Evolutionary conservation across 2,888 invertebrate genomes (phyloP).

Genomic region (Eudemis profundana): DNA sequence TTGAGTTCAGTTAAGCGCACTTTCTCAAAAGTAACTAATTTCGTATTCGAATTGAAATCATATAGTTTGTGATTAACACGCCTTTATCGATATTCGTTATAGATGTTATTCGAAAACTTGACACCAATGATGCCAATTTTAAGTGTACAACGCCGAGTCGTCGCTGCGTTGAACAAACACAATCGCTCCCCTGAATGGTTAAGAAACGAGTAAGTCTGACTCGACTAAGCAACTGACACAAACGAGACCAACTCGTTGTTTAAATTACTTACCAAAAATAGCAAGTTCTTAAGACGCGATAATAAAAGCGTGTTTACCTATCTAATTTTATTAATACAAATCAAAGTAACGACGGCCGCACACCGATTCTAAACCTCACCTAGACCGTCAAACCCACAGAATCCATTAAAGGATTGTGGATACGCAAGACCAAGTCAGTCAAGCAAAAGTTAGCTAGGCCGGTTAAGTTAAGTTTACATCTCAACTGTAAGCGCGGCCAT

Average conservation of each 20-base stretch:
- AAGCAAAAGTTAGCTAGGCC: neutral
- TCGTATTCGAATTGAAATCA: neutral
- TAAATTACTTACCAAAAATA: no score
- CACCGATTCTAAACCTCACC: neutral
- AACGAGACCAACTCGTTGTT: neutral
- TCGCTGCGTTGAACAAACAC: neutral
- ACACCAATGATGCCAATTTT: neutral
- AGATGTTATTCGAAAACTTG: neutral
- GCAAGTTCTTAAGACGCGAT: no score
- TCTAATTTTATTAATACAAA: neutral
- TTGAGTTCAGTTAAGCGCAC: neutral
- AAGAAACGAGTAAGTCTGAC: neutral
- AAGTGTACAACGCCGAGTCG: neutral
- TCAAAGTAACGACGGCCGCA: neutral
- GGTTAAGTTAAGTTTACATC: neutral
- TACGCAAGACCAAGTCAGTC: neutral
- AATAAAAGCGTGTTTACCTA: neutral
- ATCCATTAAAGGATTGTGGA: neutral
- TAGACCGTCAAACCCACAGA: neutral
- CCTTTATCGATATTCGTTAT: neutral
- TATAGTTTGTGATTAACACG: constrained; percentile 4
- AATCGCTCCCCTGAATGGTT: neutral
- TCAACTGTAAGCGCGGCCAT: neutral
- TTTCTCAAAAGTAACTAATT: neutral
- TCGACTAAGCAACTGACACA: neutral